Conservation (phyloP, 1,140 invertebrate genomes). For the Augochlora pura region DNA sequence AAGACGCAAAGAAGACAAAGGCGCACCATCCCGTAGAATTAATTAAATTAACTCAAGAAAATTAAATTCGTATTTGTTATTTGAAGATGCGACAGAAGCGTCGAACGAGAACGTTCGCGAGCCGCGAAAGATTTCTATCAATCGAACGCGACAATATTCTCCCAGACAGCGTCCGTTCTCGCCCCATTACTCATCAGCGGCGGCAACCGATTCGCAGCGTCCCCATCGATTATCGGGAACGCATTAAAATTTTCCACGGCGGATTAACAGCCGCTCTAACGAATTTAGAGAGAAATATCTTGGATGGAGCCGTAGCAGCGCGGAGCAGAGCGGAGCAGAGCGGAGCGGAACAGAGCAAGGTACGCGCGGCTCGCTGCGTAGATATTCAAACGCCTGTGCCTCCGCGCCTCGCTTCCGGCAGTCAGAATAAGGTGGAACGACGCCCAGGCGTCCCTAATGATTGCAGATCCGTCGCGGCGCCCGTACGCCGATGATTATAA, state of each 20-base stretch:
- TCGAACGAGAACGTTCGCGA: too few species aligned
- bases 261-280: constrained; percentile 27
- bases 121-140: neutral
- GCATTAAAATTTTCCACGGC: constrained; percentile 20
- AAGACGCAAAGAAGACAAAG: too few species aligned
- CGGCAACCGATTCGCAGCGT: constrained; percentile 1
- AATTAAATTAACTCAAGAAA: too few species aligned
- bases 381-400: constrained; percentile 51
- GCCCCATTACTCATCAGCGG: neutral
- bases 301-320: neutral
- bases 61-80: too few species aligned
- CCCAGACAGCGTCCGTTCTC: neutral
- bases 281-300: constrained; percentile 23
- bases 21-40: too few species aligned
- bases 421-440: constrained; percentile 65
- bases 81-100: too few species aligned
- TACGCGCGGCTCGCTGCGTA: constrained; percentile 44
- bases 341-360: too few species aligned
- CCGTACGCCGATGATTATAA: constrained; percentile 73
- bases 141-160: neutral
- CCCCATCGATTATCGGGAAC: constrained; percentile 4
- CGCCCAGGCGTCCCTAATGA: constrained; percentile 73
- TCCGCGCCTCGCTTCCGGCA: constrained; percentile 56
- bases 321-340: too few species aligned
- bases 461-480: constrained; percentile 67